A percentile compares a stretch with the other conserved stretches of the same genome.
phyloP scores from a whole-genome alignment of 2,797 vertebrate species.

The Sebastes reedi region DNA sequence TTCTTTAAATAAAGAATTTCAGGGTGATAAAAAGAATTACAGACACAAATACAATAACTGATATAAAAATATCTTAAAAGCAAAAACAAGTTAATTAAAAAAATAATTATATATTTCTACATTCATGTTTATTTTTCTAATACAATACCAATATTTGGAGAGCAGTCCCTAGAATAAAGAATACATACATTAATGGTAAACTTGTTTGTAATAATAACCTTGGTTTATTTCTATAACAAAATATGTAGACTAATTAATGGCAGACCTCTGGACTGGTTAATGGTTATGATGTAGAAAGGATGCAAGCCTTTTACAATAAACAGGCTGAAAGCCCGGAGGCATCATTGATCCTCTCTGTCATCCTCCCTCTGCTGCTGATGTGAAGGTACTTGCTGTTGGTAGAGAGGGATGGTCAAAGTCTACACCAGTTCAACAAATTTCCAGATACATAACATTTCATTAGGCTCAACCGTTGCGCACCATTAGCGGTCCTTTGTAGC shows the following conservation, averaged over 20 bases:
- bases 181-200: not conserved
- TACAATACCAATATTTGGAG: not conserved
- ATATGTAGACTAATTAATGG: not conserved
- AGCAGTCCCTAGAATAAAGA: not conserved
- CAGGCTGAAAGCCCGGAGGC: fast-evolving
- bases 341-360: not conserved
- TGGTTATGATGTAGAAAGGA: not conserved
- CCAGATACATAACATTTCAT: not conserved
- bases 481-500: not conserved
- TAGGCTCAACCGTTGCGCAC: too few relatives aligned
- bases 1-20: too few relatives aligned
- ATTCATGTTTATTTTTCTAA: not conserved
- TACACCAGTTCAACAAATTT: not conserved
- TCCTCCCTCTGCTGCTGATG: not conserved
- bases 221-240: not conserved
- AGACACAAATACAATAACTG: not conserved
- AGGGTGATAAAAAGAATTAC: too few relatives aligned
- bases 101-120: not conserved
- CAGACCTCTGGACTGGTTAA: not conserved
- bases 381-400: not conserved
- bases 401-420: not conserved
- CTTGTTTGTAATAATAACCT: too few relatives aligned
- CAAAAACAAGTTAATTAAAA: not conserved
- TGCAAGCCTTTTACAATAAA: not conserved
- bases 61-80: not conserved